phyloP scores from a whole-genome alignment of 2,888 invertebrate genomes.

The Caenorhabditis sinica region DNA sequence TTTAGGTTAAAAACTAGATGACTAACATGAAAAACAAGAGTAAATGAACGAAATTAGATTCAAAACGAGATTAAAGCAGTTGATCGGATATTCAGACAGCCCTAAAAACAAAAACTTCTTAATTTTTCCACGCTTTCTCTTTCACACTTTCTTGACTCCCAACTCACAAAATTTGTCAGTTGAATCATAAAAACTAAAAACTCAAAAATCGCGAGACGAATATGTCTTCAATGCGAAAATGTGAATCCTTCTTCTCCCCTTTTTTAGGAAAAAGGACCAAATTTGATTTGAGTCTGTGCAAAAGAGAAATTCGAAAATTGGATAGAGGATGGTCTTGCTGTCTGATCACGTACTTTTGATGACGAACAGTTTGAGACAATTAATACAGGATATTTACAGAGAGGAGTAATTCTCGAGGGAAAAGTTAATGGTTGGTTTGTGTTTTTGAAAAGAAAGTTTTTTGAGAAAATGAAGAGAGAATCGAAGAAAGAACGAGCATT shows the following conservation, averaged over 20 bases:
- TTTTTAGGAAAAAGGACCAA: background rate
- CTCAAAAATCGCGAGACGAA: conserved; percentile 22
- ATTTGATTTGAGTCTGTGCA: conserved; percentile 23
- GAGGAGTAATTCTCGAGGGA: background rate
- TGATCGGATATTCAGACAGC: background rate
- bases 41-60: conserved; percentile 26
- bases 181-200: conserved; percentile 20
- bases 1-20: background rate
- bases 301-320: conserved; percentile 31
- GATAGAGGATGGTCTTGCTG: conserved; percentile 4
- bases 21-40: background rate
- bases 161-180: background rate
- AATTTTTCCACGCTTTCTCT: too few relatives aligned
- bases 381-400: background rate
- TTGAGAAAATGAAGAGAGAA: background rate
- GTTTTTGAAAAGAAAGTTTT: conserved; percentile 4
- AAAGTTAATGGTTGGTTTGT: background rate
- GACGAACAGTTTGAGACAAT: conserved; percentile 9
- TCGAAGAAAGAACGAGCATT: background rate
- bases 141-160: background rate
- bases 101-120: background rate
- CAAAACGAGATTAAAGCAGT: conserved; percentile 17
- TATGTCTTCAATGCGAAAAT: background rate
- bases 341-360: conserved; percentile 28
- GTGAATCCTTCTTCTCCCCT: background rate